Conservation (phyloP, 2,113 vertebrate species). For the Nycticorax nycticorax region DNA sequence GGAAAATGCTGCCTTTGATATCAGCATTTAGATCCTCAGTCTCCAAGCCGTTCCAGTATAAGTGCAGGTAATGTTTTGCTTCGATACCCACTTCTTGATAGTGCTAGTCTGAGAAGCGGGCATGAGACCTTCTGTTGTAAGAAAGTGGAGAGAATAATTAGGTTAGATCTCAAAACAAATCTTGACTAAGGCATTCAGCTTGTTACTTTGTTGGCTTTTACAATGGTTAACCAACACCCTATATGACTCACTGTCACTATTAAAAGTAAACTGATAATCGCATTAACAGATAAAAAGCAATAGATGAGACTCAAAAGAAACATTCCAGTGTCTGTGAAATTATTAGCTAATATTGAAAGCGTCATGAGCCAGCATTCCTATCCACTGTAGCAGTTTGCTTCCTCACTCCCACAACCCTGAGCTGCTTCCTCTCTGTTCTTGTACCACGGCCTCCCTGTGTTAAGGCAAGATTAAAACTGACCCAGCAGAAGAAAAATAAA, state of each 20-base stretch:
- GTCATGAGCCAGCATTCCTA: slow-evolving; percentile 5
- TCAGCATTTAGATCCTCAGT: background rate
- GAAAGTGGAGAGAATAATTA: background rate
- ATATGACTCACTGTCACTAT: background rate
- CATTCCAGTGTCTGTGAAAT: background rate
- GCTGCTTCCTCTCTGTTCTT: background rate
- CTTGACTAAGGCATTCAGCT: slow-evolving; percentile 27
- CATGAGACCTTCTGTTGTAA: background rate
- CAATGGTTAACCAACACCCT: slow-evolving; percentile 39
- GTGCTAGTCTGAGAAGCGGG: background rate
- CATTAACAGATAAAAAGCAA: background rate
- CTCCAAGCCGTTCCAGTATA: background rate
- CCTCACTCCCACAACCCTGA: slow-evolving; percentile 4
- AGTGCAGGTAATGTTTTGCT: background rate
- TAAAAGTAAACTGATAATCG: background rate
- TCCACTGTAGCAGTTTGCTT: background rate
- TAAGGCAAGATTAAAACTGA: slow-evolving; percentile 27
- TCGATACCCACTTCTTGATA: background rate
- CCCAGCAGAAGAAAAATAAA: background rate
- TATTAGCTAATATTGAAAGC: background rate
- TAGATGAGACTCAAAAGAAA: background rate
- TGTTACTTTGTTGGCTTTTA: slow-evolving; percentile 13
- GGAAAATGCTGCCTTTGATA: background rate
- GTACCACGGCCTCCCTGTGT: background rate
- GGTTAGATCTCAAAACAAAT: background rate